Evolutionary conservation across 37 sponge, comb jelly and placozoan genomes (phyloP), one percentile per base, ranked within the genome.

Genomic region (Geodia barretti): DNA sequence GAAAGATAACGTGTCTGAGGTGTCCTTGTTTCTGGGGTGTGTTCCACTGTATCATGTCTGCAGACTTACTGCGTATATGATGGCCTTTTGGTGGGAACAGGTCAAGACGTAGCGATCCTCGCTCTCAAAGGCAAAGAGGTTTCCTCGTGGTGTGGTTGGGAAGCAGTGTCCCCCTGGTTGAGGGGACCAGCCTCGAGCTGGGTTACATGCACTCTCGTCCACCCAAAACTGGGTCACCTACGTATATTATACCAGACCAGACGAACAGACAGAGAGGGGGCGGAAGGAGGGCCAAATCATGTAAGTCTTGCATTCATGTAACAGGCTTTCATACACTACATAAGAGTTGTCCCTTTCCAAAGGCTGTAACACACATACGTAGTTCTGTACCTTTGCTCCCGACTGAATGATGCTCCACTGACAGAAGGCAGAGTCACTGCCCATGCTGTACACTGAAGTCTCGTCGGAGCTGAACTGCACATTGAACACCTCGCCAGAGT

Each of bases 391-490:
- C 76, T 80, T 84, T 39, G 79, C 68, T 7, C 95, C 95, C 2
- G 84, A 60, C 25, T 72, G 77, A 39, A 75, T 79, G 39, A 86
- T 87, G 60, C 93, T 92, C 95, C 96, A 95, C 67, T 90, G 85
- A 41, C 77, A 82, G 67, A 89, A 93, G 24, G 73, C 81, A 40
- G 68, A 70, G 64, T 91, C 79, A 20, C 78, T n/a, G 31, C 97
- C 97, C 83, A 94, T 72, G 62, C 86, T 89, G 79, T 81, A 98
- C 20, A 98, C 83, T 3, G 93, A 68, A 59, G 81, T 94, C 88
- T 98, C 99, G 78, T 98, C 99, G 23, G 76, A 81, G 67, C 93
- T 92, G 83, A 96, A 98, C 88, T 87, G 82, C 0, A 96, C 88
- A 5, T 92, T 84, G 77, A 64, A 81, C 2, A 98, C 93, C 39